Percentiles rank a stretch among this genome's conserved stretches.
Evolutionary conservation across 2,888 invertebrate genomes (phyloP).

Genomic region (Pogonocherus hispidulus): DNA sequence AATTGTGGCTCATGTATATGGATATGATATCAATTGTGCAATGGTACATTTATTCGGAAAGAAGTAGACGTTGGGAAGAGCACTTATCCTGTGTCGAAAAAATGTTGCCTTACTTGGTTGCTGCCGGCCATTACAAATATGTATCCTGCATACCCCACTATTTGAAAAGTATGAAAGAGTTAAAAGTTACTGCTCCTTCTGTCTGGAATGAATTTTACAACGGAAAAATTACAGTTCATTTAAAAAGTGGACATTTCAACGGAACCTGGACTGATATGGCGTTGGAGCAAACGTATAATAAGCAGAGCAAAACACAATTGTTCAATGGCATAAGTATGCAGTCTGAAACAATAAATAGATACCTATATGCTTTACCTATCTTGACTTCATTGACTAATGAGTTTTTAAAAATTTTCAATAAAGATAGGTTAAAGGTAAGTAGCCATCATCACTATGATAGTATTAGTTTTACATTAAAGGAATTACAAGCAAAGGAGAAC

Average conservation of each 20-base stretch:
- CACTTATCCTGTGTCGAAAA: background rate
- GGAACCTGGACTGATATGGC: background rate
- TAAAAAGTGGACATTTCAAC: background rate
- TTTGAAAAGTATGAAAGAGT: background rate
- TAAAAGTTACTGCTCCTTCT: background rate
- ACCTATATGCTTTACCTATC: background rate
- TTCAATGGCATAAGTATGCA: background rate
- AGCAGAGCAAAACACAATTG: background rate
- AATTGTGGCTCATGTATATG: background rate
- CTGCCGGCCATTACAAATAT: background rate
- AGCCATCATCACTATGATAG: background rate
- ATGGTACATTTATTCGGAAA: background rate
- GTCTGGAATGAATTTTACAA: background rate
- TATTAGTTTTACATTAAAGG: too few species aligned
- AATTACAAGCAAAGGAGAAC: too few species aligned
- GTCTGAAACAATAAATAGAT: background rate
- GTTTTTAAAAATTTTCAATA: background rate
- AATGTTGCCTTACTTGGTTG: background rate
- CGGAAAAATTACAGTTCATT: background rate
- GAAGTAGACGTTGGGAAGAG: background rate
- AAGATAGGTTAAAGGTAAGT: background rate
- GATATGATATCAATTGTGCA: background rate
- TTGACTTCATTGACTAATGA: background rate
- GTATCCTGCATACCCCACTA: background rate
- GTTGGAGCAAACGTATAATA: slow-evolving; percentile 3